These are phyloP conservation scores for Pipistrellus pygmaeus DNA, from an alignment of 2,797 vertebrate species.

Conservation along the genomic window DNA sequence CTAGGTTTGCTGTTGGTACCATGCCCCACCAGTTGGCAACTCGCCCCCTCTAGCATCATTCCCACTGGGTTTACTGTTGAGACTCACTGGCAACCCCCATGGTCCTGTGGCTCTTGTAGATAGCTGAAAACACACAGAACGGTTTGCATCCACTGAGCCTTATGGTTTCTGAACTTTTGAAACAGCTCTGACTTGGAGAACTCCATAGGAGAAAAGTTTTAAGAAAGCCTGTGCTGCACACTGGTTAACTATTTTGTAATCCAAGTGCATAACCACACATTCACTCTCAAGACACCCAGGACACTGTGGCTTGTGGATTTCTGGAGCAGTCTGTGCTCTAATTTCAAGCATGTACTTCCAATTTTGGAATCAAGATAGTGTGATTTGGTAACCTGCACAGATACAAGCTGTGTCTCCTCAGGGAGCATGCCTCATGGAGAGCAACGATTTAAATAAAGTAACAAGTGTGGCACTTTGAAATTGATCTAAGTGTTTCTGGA, in stretches of 20 bases:
- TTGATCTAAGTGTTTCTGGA: slow-evolving; percentile 41
- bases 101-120: not conserved
- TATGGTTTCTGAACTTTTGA: slow-evolving; percentile 29
- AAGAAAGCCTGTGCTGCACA: not conserved
- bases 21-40: not conserved
- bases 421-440: not conserved
- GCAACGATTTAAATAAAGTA: slow-evolving; percentile 34
- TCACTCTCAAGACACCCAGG: slow-evolving; percentile 24
- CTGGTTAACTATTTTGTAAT: slow-evolving; percentile 46
- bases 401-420: slow-evolving; percentile 16
- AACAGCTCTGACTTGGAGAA: not conserved
- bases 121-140: not conserved
- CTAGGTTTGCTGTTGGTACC: not conserved
- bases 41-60: not conserved
- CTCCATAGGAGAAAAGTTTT: not conserved
- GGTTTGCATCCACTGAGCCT: not conserved
- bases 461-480: not conserved
- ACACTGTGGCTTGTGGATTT: not conserved
- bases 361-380: not conserved
- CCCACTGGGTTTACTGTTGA: not conserved
- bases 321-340: slow-evolving; percentile 52
- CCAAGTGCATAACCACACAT: not conserved
- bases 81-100: not conserved
- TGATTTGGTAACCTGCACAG: not conserved
- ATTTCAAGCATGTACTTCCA: slow-evolving; percentile 47